phyloP scores from a whole-genome alignment of 2,888 invertebrate genomes.

The Drosophila paranaensis region DNA sequence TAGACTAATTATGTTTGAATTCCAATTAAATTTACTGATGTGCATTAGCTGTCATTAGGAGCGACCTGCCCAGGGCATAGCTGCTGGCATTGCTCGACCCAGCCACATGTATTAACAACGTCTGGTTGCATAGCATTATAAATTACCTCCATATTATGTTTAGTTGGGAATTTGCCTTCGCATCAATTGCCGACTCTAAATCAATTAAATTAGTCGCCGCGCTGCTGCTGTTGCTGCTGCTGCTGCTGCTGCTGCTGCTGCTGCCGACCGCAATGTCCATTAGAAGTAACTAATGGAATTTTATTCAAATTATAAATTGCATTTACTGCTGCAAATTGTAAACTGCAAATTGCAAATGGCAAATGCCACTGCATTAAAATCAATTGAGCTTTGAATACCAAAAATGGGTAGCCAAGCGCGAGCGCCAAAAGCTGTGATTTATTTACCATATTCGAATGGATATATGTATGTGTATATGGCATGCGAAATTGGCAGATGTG shows the following conservation, averaged over 20 bases:
- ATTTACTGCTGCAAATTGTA: constrained; percentile 39
- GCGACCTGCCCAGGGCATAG: constrained; percentile 33
- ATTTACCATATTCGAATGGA: constrained; percentile 12
- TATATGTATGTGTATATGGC: not conserved
- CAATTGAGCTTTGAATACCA: constrained; percentile 46
- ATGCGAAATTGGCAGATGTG: constrained; percentile 40
- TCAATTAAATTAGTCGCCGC: constrained; percentile 54
- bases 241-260: not conserved
- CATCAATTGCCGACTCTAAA: constrained; percentile 53
- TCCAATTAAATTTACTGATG: constrained; percentile 43
- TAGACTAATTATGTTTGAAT: constrained; percentile 51
- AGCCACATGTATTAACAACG: constrained; percentile 26
- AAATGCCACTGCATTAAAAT: constrained; percentile 48
- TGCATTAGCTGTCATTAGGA: constrained; percentile 35
- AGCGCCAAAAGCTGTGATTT: constrained; percentile 37
- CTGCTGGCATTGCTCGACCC: constrained; percentile 14
- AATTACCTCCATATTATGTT: constrained; percentile 16
- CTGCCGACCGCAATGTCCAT: constrained; percentile 63
- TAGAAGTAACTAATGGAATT: constrained; percentile 73
- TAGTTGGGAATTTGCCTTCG: constrained; percentile 13
- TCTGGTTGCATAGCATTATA: constrained; percentile 44
- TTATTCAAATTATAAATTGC: constrained; percentile 72
- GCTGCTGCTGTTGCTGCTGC: not conserved
- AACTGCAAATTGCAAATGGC: constrained; percentile 33
- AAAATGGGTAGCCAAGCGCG: constrained; percentile 23